A percentile compares a stretch with the other conserved stretches of the same genome.
phyloP scores from a whole-genome alignment of 2,797 vertebrate species.

The Heteromormyrus szaboi region DNA sequence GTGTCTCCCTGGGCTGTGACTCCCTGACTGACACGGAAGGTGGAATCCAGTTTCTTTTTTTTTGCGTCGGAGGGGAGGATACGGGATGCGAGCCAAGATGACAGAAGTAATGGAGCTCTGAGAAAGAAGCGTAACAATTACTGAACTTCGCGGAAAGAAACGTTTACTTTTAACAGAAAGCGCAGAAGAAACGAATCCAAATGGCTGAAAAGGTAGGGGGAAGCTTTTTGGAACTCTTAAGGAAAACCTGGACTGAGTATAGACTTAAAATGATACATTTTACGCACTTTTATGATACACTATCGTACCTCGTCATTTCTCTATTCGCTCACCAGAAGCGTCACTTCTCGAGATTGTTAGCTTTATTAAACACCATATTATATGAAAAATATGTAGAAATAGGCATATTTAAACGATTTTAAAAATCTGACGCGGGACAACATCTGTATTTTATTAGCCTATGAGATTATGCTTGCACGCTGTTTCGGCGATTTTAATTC shows the following conservation, averaged over 20 bases:
- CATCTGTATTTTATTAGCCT: not conserved
- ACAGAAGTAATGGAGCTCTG: conserved; percentile 46
- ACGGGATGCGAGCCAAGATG: conserved; percentile 55
- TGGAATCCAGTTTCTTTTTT: conserved; percentile 34
- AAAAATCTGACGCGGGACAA: not conserved
- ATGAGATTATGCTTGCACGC: not conserved
- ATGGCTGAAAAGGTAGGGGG: conserved; percentile 58
- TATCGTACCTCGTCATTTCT: not conserved
- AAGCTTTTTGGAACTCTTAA: not conserved
- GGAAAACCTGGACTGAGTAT: not conserved
- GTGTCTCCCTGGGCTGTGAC: conserved; percentile 22
- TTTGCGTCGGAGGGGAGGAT: conserved; percentile 51
- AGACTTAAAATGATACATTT: not conserved
- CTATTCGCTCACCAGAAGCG: not conserved
- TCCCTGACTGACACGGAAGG: conserved; percentile 39
- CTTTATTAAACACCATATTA: not conserved
- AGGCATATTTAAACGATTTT: not conserved
- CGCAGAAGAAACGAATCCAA: conserved; percentile 26
- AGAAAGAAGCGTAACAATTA: conserved; percentile 40
- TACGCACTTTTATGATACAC: not conserved
- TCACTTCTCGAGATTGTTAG: not conserved
- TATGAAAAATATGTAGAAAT: not conserved
- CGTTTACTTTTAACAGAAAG: conserved; percentile 23
- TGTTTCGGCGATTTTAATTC: not conserved
- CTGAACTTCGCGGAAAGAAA: conserved; percentile 40